Base-by-base conservation (phyloP, 2,888 invertebrate species). In the Pyrocoelia pectoralis region DNA sequence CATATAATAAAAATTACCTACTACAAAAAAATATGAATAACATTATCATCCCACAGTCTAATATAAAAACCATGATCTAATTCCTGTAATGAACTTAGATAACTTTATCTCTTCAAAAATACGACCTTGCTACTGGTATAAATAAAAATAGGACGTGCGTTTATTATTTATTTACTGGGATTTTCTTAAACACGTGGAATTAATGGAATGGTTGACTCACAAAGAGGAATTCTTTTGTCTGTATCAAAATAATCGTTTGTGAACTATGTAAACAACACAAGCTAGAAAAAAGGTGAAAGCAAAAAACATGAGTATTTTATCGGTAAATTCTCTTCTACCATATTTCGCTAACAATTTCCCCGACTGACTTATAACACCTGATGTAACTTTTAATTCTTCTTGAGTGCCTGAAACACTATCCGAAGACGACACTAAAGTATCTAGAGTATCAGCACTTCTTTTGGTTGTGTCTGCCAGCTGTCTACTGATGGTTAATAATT, bases 301-400 rank as follows among this genome's bases (percentile, higher is more conserved):
- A 76, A 96, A 89, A 72, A 91, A 88, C 77, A 95, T 87, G 6
- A 98, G 85, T 60, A 97, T 88, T 85, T 97, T 97, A 79, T 98
- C 98, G 0, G 98, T 98, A 68, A 95, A 91, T 83, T 98, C 98
- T 33, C 98, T 85, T 56, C 97, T 84, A 1, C 95, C 95, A 78
- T 97, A 98, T 82, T 98, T 98, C 58, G 94, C 94, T 46, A 98
- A 83, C 6, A 98, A 84, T 80, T 95, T 96, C 69, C 94, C 92
- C 0, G 97, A 95, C 76, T 94, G 95, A 18, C 90, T 86, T 71
- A 97, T 95, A 17, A 91, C 90, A 66, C 94, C 92, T 1, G 94
- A 93, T 67, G 97, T 96, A 70, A 89, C 88, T 72, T 91, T 89
- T 33, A 97, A 83, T 79, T 97, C 97, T 67, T 90, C 89, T 73